A percentile compares a stretch with the other conserved stretches of the same genome.
Evolutionary conservation across 2,113 vertebrate genomes (phyloP).

Genomic region (Argyrosomus japonicus): DNA sequence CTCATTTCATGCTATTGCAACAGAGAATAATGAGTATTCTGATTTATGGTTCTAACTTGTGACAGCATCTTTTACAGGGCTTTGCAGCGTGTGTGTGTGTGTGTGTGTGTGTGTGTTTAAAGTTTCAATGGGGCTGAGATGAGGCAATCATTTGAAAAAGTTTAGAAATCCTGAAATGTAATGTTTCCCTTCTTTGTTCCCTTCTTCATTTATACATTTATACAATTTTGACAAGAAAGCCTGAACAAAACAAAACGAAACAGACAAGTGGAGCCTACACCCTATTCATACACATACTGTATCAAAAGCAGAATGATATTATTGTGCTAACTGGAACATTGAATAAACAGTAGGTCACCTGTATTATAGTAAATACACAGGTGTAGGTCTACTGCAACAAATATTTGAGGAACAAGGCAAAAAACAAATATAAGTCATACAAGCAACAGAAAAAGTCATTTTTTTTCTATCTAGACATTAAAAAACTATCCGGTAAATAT

Average conservation of each 20-base stretch:
- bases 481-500: background rate
- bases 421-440: too few relatives aligned
- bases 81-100: background rate
- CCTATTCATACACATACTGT: background rate
- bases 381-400: background rate
- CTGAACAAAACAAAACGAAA: background rate
- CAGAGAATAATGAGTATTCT: conserved; percentile 57
- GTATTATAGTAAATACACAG: background rate
- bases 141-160: conserved; percentile 30
- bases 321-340: too few relatives aligned
- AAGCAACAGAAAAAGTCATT: too few relatives aligned
- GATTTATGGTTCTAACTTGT: conserved; percentile 32
- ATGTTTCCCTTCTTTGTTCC: conserved; percentile 6
- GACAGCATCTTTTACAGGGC: conserved; percentile 7
- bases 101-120: background rate
- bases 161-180: conserved; percentile 14
- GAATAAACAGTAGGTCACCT: background rate
- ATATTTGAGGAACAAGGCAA: too few relatives aligned
- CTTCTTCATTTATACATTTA: background rate
- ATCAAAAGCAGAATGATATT: background rate
- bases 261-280: background rate
- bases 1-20: conserved; percentile 57
- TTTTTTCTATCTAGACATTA: background rate
- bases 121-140: conserved; percentile 6
- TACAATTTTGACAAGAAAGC: background rate